Evolutionary conservation across 2,888 invertebrate species (phyloP).

Genomic region (Lepetodrilus schrolli): DNA sequence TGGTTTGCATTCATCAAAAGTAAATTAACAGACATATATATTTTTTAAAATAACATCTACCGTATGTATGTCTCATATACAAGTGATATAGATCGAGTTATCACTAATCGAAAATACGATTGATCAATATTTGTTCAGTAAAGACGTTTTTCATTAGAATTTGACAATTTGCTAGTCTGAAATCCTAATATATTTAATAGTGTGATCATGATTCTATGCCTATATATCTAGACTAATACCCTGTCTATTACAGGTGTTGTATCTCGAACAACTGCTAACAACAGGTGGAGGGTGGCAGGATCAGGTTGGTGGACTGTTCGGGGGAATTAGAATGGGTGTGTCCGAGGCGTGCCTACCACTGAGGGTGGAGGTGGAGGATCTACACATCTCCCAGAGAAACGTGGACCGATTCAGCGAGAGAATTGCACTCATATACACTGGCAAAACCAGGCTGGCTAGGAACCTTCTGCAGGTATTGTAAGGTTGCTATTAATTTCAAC

Average conservation of each 20-base stretch:
- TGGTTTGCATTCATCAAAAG: too few species aligned
- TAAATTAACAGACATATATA: too few species aligned
- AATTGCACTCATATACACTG: conserved; percentile 78
- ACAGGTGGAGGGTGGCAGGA: conserved; percentile 80
- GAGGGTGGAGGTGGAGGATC: conserved; percentile 64
- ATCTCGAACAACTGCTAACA: conserved; percentile 78
- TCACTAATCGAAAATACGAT: too few species aligned
- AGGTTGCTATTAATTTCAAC: too few species aligned
- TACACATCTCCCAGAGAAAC: conserved; percentile 62
- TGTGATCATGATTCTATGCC: too few species aligned
- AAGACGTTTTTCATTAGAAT: too few species aligned
- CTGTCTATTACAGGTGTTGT: conserved; percentile 74
- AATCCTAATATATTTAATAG: too few species aligned
- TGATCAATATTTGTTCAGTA: too few species aligned
- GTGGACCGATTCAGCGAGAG: conserved; percentile 73
- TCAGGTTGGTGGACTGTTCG: conserved; percentile 77
- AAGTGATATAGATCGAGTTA: too few species aligned
- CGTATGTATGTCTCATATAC: too few species aligned
- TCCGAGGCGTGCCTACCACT: conserved; percentile 72
- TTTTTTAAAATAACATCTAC: too few species aligned
- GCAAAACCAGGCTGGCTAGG: conserved; percentile 78
- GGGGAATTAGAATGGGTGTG: conserved; percentile 76
- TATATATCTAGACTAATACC: neutral
- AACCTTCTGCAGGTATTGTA: conserved; percentile 77
- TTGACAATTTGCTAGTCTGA: too few species aligned